Evolutionary conservation across 1,140 invertebrate species (phyloP).

Genomic region (Psix sp.): DNA sequence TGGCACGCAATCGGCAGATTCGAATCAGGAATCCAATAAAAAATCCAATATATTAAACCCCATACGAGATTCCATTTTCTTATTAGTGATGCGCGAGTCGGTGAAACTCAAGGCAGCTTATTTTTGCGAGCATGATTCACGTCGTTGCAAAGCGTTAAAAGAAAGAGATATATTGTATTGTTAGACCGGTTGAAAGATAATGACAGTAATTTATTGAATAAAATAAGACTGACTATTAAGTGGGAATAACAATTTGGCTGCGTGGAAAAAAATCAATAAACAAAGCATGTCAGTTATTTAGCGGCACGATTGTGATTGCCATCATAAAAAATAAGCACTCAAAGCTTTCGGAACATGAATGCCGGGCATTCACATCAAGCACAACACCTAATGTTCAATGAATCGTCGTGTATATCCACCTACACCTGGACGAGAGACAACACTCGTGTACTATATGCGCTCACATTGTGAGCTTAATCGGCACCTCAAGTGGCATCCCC

Average conservation of each 20-base stretch:
- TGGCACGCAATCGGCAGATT: no score
- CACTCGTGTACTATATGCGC: conserved; percentile 8
- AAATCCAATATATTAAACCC: no score
- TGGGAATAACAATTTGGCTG: conserved; percentile 7
- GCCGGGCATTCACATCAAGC: conserved; percentile 14
- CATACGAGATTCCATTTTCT: no score
- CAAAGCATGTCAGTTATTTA: conserved; percentile 15
- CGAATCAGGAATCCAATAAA: no score
- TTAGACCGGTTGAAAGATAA: no score
- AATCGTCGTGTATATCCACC: conserved; percentile 13
- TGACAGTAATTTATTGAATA: no score
- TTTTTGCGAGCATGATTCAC: no score
- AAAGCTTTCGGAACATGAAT: conserved; percentile 17
- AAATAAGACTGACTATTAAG: no score
- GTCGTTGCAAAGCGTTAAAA: no score
- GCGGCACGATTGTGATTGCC: conserved; percentile 21
- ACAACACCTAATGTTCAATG: conserved; percentile 29
- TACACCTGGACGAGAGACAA: conserved; percentile 25
- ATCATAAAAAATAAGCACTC: conserved; percentile 14
- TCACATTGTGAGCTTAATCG: conserved; percentile 17
- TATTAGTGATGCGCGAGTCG: no score
- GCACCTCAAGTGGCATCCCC: conserved; percentile 19
- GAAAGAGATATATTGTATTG: no score
- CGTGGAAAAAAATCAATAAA: conserved; percentile 8
- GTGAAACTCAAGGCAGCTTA: no score